These are phyloP conservation scores for Hyles lineata DNA, from an alignment of 2,888 invertebrate species.

Conservation along the genomic window DNA sequence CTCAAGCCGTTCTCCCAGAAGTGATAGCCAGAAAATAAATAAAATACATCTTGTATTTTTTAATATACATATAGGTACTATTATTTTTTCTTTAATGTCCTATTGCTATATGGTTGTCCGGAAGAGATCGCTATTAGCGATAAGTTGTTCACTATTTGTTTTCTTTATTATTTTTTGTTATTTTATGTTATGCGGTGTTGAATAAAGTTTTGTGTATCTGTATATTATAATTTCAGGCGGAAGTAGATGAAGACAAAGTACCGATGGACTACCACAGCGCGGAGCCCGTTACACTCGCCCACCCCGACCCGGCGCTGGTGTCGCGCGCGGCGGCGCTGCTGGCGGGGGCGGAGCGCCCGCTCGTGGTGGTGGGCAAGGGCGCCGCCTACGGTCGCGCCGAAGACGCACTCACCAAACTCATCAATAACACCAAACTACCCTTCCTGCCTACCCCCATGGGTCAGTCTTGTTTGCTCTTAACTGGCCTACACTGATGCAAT, in stretches of 20 bases:
- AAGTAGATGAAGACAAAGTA: slow-evolving; percentile 73
- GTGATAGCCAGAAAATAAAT: no score
- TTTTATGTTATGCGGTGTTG: no score
- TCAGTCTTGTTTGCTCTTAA: slow-evolving; percentile 49
- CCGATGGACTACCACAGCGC: slow-evolving; percentile 77
- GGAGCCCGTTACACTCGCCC: slow-evolving; percentile 87
- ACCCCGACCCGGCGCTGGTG: slow-evolving; percentile 89
- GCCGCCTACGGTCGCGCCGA: slow-evolving; percentile 94
- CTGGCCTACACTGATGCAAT: not conserved
- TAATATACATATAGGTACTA: no score
- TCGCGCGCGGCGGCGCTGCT: slow-evolving; percentile 89
- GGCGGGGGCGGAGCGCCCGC: slow-evolving; percentile 90
- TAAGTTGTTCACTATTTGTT: no score
- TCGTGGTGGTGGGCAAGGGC: slow-evolving; percentile 96
- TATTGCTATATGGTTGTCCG: no score
- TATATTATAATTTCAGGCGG: slow-evolving; percentile 54
- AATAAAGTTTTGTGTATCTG: not conserved
- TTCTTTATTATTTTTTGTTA: no score
- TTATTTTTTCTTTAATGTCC: no score
- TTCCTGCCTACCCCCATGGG: slow-evolving; percentile 98
- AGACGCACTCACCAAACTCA: slow-evolving; percentile 87
- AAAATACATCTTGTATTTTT: no score
- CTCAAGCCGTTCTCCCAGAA: no score
- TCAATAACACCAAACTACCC: slow-evolving; percentile 90
- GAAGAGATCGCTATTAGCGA: no score